Base-by-base conservation (phyloP, 2,888 invertebrate genomes). In the Epinotia bilunana region DNA sequence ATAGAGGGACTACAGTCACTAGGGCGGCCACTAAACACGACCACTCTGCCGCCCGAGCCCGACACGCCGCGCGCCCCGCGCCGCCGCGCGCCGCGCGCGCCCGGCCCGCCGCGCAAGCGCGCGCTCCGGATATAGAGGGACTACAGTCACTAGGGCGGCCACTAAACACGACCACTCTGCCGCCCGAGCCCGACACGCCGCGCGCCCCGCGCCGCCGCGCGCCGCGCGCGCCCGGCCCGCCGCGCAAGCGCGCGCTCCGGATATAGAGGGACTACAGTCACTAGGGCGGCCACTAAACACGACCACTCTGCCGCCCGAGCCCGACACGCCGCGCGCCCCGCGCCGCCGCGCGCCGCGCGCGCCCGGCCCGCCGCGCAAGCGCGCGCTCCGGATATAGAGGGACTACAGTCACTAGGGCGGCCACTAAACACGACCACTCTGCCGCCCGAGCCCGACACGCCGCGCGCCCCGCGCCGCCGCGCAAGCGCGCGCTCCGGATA, bases 151-250 rank as follows among this genome's bases (percentile, higher is more conserved):
- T 9, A 39, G 23, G 20, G 20, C 20, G 2, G 23, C 23, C 3
- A 28, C 23, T 28, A 28, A 28, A 28, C 23, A 3, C 23, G 23
- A 28, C 23, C 23, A 28, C 23, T 28, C 23, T 3, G 78, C 89
- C 91, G 79, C 89, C 90, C 83, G 92, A 92, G 80, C 91, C 91
- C 57, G 91, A 87, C 69, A 92, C 92, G 73, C 92, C 92, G 77
- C 86, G 86, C 73, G 83, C 86, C 28, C 77, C 84, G 13, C 80
- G 83, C 69, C 82, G 85, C 7, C 79, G 78, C 49, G 76, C 79
- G 6, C 13, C 49, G 13, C 76, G 65, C 80, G 80, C 77, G 77
- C 78, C 64, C 61, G 68, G 77, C n/a, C 80, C 85, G 13, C 76
- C 71, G 39, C 20, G 76, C 39, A 88, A 88, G 74, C 85, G 90